Base-by-base conservation (phyloP, 1,140 invertebrate genomes). In the Lycorma delicatula region DNA sequence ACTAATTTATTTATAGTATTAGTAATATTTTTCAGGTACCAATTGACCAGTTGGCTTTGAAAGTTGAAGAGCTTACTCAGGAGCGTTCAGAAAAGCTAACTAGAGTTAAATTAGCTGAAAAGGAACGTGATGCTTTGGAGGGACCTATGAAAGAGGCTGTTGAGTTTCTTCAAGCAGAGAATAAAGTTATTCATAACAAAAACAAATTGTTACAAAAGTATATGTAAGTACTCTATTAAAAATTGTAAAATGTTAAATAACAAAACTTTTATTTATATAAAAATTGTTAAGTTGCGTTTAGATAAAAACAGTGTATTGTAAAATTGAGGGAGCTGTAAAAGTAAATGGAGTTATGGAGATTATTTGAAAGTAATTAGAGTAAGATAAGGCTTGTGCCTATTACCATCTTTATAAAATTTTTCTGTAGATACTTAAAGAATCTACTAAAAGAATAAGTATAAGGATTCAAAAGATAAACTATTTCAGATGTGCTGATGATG, bases 61-160 rank as follows among this genome's bases (percentile, higher is more conserved):
- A 83, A 64, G 82, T 95, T 2, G 90, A 96, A 64, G 74, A 83
- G 31, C 73, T 94, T 20, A 84, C 83, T 41, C 89, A 93, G 63
- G 76, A 84, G 63, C 76, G 91, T 31, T 80, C 82, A 48, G 91
- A 95, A 72, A 97, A 96, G 72, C 72, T 95, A 29, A 93, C 93
- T 71, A 78, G 93, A 64, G 81, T 96, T 0, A 87, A 91, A 66
- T 72, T 93, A 22, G 89, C 93, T 1, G 89, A 97, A 73, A 89
- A 89, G 62, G 94, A 98, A 69, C 89, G 93, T 70, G 82, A 87
- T 58, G 83, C 86, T 56, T 71, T 98, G 41, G 84, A 91, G 66
- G 85, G 82, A 58, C 88, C 91, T 0, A 94, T 89, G 79, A 82
- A 90, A 65, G 87, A 93, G 64, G 93, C 93, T 0, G 76, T 97